Evolutionary conservation across 2,113 vertebrate species (phyloP), one percentile per base, ranked within the genome.

Genomic region (Pavo muticus): DNA sequence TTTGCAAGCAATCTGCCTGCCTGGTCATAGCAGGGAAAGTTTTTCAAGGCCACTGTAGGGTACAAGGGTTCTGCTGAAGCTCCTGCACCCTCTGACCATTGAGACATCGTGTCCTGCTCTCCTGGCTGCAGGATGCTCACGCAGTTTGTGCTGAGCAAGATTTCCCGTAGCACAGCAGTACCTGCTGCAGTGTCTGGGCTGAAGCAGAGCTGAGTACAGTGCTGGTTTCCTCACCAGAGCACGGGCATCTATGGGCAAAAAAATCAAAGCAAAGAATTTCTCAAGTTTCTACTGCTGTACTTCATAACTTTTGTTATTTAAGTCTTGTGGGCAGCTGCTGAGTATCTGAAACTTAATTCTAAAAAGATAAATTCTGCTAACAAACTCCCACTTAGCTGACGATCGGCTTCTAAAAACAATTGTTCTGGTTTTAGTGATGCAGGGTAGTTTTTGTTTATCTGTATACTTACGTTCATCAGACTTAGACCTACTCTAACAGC

Each of bases 331-430:
- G 24, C 47, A 94, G 52, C 20, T 5, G 11, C 35, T 92, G 14
- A 9, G 6, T 60, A 18, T 4, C 7, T 52, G 23, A 89, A 89
- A 77, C 24, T 67, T 80, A 40, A 44, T 94, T 93, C 78, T 60
- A 83, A 82, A 44, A 29, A 57, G 37, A 37, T 44, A 64, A 47
- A 78, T 44, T 60, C 71, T 85, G 24, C 5, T 73, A 74, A 91
- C 39, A 47, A 87, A 57, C 64, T 91, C 75, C 48, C 13, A 64
- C 60, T 74, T 87, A 73, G 13, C 47, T 92, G 29, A 50, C 73
- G n/a, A 73, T 87, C 68, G 50, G 14, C 64, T 71, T 85, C 56
- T 40, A 84, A 93, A 93, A 94, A 67, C 57, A 77, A 77, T 64
- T 83, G 25, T 57, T 88, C 42, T 81, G 69, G 23, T 88, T 71